phyloP scores from a whole-genome alignment of 1,140 invertebrate species.

The Meloidogyne hapla region DNA sequence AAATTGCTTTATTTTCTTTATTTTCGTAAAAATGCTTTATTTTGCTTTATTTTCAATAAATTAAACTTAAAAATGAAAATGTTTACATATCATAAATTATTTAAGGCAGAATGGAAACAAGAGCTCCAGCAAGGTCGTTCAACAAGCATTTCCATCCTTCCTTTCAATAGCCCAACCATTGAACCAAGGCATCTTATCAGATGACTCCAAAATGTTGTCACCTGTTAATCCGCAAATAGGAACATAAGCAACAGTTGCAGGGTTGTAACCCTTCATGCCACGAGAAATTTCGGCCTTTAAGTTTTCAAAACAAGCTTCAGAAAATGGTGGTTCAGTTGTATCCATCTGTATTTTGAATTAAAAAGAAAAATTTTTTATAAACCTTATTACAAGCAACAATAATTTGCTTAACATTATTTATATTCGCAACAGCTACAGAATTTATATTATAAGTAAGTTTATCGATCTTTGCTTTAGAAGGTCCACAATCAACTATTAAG shows the following conservation, averaged over 20 bases:
- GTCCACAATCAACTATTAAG: not conserved
- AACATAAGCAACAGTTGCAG: constrained; percentile 89
- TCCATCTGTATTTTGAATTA: constrained; percentile 74
- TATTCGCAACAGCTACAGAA: not conserved
- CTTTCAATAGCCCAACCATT: constrained; percentile 92
- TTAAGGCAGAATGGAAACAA: constrained; percentile 90
- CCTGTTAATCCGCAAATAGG: constrained; percentile 98
- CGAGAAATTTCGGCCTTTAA: constrained; percentile 71
- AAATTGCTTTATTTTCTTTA: too few relatives aligned
- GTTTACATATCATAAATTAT: too few relatives aligned
- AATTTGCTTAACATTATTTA: constrained; percentile 80
- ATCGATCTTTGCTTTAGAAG: not conserved
- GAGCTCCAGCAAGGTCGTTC: constrained; percentile 84
- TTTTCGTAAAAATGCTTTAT: too few relatives aligned
- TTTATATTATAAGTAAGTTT: not conserved
- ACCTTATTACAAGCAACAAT: constrained; percentile 94
- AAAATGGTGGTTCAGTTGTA: constrained; percentile 92
- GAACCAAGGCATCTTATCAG: constrained; percentile 83
- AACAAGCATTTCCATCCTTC: constrained; percentile 82
- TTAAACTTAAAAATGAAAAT: too few relatives aligned
- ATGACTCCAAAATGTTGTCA: constrained; percentile 59
- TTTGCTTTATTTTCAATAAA: too few relatives aligned
- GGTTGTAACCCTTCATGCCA: constrained; percentile 98
- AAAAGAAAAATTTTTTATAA: not conserved
- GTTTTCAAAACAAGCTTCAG: constrained; percentile 69